These are phyloP conservation scores for Drosophila cracens DNA, from an alignment of 2,888 invertebrate species.

Conservation along the genomic window DNA sequence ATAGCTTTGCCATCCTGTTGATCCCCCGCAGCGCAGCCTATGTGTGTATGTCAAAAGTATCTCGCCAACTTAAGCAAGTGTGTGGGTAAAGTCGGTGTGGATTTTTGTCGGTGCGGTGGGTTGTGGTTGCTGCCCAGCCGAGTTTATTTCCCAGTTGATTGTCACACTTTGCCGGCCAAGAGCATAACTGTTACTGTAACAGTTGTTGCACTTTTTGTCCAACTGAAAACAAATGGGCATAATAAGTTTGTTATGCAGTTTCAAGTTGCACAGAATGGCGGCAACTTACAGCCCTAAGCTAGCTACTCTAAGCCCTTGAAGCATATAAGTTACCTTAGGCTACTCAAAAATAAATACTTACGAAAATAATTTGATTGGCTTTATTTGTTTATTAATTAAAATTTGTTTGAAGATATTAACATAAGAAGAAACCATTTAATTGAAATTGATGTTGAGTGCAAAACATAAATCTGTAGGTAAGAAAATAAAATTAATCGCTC, in stretches of 20 bases:
- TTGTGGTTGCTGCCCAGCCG: conserved; percentile 52
- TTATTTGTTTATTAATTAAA: background rate
- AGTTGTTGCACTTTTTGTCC: conserved; percentile 32
- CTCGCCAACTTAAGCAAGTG: conserved; percentile 73
- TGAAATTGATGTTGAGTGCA: background rate
- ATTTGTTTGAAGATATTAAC: background rate
- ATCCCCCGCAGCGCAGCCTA: conserved; percentile 58
- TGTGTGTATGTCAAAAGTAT: conserved; percentile 70
- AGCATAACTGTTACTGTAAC: conserved; percentile 18
- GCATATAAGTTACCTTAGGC: background rate
- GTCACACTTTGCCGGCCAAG: conserved; percentile 63
- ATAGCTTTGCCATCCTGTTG: background rate
- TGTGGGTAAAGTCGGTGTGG: background rate
- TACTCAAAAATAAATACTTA: background rate
- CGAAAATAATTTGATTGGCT: background rate
- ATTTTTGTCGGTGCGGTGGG: background rate
- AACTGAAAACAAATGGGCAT: conserved; percentile 66
- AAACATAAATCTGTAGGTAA: background rate
- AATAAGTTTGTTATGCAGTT: conserved; percentile 72
- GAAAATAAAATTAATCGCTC: background rate
- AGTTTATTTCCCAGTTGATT: conserved; percentile 78
- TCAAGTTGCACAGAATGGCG: conserved; percentile 32
- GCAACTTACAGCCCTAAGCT: conserved; percentile 34
- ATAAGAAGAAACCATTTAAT: background rate
- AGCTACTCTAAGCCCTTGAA: background rate